A percentile compares a stretch with the other conserved stretches of the same genome.
These are phyloP conservation scores for Tanytarsus gracilentus DNA, from an alignment of 2,888 invertebrate species.

Conservation along the genomic window DNA sequence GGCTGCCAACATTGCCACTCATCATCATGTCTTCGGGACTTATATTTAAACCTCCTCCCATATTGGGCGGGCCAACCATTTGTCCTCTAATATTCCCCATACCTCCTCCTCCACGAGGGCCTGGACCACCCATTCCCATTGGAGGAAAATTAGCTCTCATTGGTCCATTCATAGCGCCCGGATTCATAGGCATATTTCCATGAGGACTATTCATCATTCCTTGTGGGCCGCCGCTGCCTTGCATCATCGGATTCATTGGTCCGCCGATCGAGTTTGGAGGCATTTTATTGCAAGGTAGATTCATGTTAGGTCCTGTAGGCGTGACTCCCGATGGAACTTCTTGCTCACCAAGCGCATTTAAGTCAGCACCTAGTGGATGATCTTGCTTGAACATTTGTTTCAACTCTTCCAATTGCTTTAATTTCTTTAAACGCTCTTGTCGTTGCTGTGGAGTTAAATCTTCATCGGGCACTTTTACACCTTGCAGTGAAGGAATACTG, in stretches of 20 bases:
- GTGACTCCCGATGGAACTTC: neutral
- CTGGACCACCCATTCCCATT: constrained; percentile 15
- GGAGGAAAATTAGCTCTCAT: constrained; percentile 24
- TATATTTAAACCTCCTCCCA: constrained; percentile 28
- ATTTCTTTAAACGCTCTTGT: constrained; percentile 84
- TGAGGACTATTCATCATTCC: constrained; percentile 39
- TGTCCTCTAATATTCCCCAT: constrained; percentile 30
- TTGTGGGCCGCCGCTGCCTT: constrained; percentile 37
- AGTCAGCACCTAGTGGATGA: neutral
- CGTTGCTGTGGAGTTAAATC: constrained; percentile 93
- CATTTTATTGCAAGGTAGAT: constrained; percentile 34
- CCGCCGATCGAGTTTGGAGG: constrained; percentile 33
- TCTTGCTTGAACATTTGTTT: constrained; percentile 20
- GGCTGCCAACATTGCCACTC: neutral
- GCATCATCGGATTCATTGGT: constrained; percentile 36
- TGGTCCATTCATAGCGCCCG: constrained; percentile 30
- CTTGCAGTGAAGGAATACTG: constrained; percentile 53
- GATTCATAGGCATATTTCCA: constrained; percentile 39
- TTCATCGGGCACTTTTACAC: constrained; percentile 89
- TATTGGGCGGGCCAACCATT: constrained; percentile 17
- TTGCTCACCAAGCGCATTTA: constrained; percentile 19
- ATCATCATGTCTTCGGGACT: constrained; percentile 27
- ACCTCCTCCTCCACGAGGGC: neutral
- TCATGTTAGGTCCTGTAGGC: neutral
- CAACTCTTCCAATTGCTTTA: constrained; percentile 59